Evolutionary conservation across 2,113 vertebrate genomes (phyloP).

Genomic region (Ictidomys tridecemlineatus): DNA sequence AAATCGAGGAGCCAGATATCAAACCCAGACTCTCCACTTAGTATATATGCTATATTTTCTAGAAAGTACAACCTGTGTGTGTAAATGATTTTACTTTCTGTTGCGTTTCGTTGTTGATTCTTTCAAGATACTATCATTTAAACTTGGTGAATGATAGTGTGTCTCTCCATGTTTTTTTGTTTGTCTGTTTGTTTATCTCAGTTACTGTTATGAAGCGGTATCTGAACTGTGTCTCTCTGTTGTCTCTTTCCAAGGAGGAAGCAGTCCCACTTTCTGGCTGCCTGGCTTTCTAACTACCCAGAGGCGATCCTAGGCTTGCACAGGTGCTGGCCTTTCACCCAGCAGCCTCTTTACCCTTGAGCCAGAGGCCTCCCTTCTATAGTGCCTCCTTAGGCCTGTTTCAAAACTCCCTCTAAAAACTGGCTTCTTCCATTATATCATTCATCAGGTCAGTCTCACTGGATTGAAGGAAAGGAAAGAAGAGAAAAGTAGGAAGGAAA

Average conservation of each 20-base stretch:
- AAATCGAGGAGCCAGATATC: neutral
- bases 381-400: neutral
- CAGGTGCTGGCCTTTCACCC: neutral
- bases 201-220: neutral
- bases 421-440: neutral
- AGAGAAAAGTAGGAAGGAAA: neutral
- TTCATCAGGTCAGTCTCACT: neutral
- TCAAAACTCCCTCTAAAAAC: slow-evolving; percentile 43
- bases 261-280: neutral
- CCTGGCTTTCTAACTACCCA: neutral
- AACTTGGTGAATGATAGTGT: neutral
- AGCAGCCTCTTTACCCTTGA: neutral
- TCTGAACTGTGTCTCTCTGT: neutral
- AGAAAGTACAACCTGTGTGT: neutral
- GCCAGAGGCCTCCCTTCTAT: neutral
- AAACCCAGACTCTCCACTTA: neutral
- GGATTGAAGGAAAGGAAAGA: neutral
- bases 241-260: neutral
- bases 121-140: neutral
- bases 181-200: neutral
- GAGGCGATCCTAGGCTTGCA: neutral
- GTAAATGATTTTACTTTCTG: neutral
- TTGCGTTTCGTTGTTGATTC: neutral
- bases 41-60: neutral
- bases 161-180: neutral